Evolutionary conservation across 2,113 vertebrate species (phyloP), one percentile per base, ranked within the genome.

Genomic region (Rhagologus leucostigma): DNA sequence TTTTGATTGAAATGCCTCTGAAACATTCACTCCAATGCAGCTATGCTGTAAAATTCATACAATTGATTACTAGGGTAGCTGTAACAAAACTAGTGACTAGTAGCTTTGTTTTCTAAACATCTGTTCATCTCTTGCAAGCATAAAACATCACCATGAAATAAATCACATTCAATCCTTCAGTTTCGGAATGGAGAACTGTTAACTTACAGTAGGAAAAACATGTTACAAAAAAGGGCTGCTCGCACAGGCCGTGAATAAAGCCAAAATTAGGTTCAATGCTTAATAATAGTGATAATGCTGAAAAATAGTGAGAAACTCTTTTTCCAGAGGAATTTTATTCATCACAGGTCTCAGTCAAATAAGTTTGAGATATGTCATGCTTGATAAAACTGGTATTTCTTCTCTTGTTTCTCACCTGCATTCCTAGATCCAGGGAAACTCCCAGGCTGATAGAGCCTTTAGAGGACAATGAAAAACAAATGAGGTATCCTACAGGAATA

Each of bases 1-100:
- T 95, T 98, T 97, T 98, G 98, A 98, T 98, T 97, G 98, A 98
- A 98, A 98, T 84, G 85, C 87, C 91, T 93, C 91, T 52, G 69
- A 98, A 98, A 97, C 93, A 96, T 90, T 96, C 96, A 95, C 94
- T 97, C 96, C 95, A 52, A 95, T 91, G 80, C 90, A 95, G 63
- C 93, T 95, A 83, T n/a, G 86, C 87, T 73, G 87, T 97, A 96
- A 98, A 96, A 97, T 92, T 96, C 65, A 49, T 85, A 93, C 96
- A 95, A 95, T 94, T 97, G 98, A 97, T 98, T 96, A 80, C 95
- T 78, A 62, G 69, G 81, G 75, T 82, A 94, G 95, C 92, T 33
- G 82, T 89, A 95, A 95, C 94, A 92, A 96, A 97, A 95, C 95
- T 68, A 96, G 65, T 47, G n/a, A 67, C 95, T 81, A 89, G 94